phyloP scores from a whole-genome alignment of 2,797 vertebrate species.

The Nyctalus aviator region DNA sequence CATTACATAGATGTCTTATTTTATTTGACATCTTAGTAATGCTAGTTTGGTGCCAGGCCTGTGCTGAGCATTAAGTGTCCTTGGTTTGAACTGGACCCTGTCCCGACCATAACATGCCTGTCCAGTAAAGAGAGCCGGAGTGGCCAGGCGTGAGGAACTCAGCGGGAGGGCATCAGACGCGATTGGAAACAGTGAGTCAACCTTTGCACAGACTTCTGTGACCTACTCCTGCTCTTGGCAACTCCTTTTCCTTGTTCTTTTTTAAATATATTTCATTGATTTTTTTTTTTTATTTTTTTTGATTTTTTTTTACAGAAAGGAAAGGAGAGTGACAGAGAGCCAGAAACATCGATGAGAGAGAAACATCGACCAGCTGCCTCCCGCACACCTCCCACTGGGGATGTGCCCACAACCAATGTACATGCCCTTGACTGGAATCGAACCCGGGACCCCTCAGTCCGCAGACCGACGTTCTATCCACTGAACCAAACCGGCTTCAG shows the following conservation, averaged over 20 bases:
- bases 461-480: no score
- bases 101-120: neutral
- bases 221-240: neutral
- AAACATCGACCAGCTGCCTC: no score
- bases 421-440: no score
- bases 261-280: no score
- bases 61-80: neutral
- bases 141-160: neutral
- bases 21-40: neutral
- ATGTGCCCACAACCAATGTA: no score
- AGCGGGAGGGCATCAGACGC: neutral
- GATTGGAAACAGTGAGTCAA: neutral
- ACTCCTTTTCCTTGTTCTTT: neutral
- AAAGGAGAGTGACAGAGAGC: no score
- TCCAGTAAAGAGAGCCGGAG: neutral
- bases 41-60: neutral
- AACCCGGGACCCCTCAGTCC: no score
- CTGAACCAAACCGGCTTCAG: no score
- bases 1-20: neutral
- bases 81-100: neutral
- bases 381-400: no score
- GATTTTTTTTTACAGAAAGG: no score
- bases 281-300: no score
- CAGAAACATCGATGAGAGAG: no score
- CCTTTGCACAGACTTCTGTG: conserved; percentile 21